phyloP scores from a whole-genome alignment of 2,797 vertebrate species.

The Monodelphis domestica region DNA sequence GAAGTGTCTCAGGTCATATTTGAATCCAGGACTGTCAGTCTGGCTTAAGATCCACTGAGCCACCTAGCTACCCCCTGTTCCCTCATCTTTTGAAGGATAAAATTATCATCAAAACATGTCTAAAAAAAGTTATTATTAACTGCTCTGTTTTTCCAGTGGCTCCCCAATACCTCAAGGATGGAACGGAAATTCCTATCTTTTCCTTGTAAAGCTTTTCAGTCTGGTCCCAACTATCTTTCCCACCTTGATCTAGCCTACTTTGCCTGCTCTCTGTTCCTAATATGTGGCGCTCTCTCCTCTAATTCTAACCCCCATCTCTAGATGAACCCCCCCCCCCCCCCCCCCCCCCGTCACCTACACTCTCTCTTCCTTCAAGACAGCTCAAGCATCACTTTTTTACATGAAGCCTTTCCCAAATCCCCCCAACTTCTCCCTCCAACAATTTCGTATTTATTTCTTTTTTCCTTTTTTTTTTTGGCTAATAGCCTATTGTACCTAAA shows the following conservation, averaged over 20 bases:
- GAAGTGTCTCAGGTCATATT: too few species aligned
- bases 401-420: neutral
- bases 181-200: neutral
- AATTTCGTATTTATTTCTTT: neutral
- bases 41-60: too few species aligned
- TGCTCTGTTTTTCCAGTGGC: neutral
- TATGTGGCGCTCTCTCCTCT: neutral
- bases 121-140: neutral
- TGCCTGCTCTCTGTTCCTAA: neutral
- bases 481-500: neutral
- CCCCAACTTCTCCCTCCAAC: neutral
- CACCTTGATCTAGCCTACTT: neutral
- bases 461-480: neutral
- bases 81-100: neutral
- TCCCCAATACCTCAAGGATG: neutral
- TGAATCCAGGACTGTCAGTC: too few species aligned
- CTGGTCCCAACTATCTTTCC: neutral
- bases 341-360: neutral
- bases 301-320: neutral
- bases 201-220: neutral
- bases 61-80: too few species aligned
- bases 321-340: too few species aligned
- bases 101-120: neutral
- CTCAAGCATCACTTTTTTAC: neutral
- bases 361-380: neutral